phyloP scores from a whole-genome alignment of 2,797 vertebrate genomes.

The Rhinichthys osculus region DNA sequence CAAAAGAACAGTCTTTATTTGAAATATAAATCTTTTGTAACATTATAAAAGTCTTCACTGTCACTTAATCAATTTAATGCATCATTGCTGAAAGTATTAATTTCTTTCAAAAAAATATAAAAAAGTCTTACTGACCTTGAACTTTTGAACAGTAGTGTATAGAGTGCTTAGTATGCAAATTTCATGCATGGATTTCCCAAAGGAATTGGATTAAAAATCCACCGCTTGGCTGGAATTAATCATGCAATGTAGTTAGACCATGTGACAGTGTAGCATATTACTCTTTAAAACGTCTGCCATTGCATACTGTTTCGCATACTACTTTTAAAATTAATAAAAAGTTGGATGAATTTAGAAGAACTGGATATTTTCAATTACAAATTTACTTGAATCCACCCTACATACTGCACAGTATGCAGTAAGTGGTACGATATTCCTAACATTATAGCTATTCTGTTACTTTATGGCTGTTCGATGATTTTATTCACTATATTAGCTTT shows the following conservation, averaged over 20 bases:
- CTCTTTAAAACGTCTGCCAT: neutral
- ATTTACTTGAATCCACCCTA: neutral
- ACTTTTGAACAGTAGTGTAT: neutral
- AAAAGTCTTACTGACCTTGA: neutral
- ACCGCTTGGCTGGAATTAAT: conserved; percentile 14
- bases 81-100: neutral
- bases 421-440: neutral
- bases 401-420: neutral
- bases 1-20: neutral
- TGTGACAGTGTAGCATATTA: neutral
- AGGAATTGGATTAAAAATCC: conserved; percentile 22
- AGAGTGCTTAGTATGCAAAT: conserved; percentile 10
- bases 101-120: neutral
- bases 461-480: neutral
- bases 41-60: neutral
- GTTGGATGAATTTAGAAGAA: neutral
- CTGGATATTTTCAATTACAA: neutral
- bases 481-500: neutral
- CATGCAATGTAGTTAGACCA: neutral
- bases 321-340: neutral
- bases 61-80: neutral
- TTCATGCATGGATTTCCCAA: neutral
- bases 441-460: neutral
- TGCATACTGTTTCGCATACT: neutral
- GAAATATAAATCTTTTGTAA: neutral